Evolutionary conservation across 1,140 invertebrate genomes (phyloP).

Genomic region (Ceratoteleas bidentatus): DNA sequence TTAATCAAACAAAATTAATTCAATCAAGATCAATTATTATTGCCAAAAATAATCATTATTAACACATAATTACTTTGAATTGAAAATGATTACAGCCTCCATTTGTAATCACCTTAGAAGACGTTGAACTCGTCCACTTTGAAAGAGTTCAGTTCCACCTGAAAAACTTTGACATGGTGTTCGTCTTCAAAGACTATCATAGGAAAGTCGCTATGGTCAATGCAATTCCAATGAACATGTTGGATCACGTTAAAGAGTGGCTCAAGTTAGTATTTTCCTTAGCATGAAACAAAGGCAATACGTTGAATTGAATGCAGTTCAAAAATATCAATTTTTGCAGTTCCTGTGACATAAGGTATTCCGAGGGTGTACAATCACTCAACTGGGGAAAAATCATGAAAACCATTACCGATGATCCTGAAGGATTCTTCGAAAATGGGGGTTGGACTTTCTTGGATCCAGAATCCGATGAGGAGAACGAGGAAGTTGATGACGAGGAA

Average conservation of each 20-base stretch:
- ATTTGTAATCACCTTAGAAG: constrained; percentile 99
- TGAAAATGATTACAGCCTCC: too few species aligned
- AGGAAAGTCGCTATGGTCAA: constrained; percentile 97
- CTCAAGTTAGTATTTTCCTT: constrained; percentile 91
- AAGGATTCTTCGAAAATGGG: constrained; percentile 98
- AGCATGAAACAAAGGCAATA: too few species aligned
- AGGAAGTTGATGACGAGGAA: constrained; percentile 88
- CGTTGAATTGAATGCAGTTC: too few species aligned
- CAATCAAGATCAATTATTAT: too few species aligned
- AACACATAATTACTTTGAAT: too few species aligned
- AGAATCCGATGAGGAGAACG: constrained; percentile 91
- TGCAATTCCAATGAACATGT: constrained; percentile 98
- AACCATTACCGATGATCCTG: constrained; percentile 98
- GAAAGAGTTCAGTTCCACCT: constrained; percentile 99
- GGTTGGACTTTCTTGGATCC: constrained; percentile 99
- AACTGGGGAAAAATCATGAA: constrained; percentile 99
- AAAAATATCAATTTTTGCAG: too few species aligned
- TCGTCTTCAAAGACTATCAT: constrained; percentile 99
- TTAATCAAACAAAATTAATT: too few species aligned
- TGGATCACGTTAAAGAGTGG: constrained; percentile 99
- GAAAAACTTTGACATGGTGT: constrained; percentile 99
- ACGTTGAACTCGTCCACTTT: constrained; percentile 99
- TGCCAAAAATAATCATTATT: too few species aligned
- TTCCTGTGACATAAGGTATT: constrained; percentile 98
- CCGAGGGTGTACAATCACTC: constrained; percentile 98